Base-by-base conservation (phyloP, 1,140 invertebrate genomes). In the Drosophila murphyi region DNA sequence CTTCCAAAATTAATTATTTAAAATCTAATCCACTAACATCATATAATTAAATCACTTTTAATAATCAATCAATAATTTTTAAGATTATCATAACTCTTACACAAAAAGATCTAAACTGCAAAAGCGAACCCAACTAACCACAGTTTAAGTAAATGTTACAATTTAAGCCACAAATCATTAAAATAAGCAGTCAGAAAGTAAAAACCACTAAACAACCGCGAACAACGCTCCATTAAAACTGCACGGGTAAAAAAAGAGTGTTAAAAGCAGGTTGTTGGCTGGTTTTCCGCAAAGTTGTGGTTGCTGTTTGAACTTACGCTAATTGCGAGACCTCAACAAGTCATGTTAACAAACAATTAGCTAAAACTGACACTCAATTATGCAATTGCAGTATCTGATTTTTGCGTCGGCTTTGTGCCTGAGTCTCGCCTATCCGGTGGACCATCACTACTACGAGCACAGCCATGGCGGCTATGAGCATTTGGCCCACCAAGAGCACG, bases 351-450 rank as follows among this genome's bases (percentile, higher is more conserved):
- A 74, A 88, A 79, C 81, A 85, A 90, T 88, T 88, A 90, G 86
- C 39, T 43, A 59, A 73, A 65, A 67, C 64, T 45, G 50, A 28
- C 51, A 54, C 41, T 57, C 5, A 89, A 79, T 89, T 89, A 89
- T 89, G 78, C 74, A 73, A 61, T 90, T 89, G 8, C 72, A 92
- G 91, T 92, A 88, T 82, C 75, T 92, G 60, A 89, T 92, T 75
- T 92, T 92, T 51, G 90, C 91, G 48, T 92, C 91, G 60, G 90
- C 78, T 45, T 39, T 92, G 10, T 92, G 91, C 72, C 71, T 92
- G 43, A 82, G 86, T 50, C 75, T 92, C 41, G 92, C 92, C 60
- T 92, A 90, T 80, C 91, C 92, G 37, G 43, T 92, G 72, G 90
- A 92, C 20, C 83, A 92, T 70, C 81, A 92, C 59, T 90, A 91